Evolutionary conservation across 2,113 vertebrate genomes (phyloP), one percentile per base, ranked within the genome.

Genomic region (Laterallus jamaicensis): DNA sequence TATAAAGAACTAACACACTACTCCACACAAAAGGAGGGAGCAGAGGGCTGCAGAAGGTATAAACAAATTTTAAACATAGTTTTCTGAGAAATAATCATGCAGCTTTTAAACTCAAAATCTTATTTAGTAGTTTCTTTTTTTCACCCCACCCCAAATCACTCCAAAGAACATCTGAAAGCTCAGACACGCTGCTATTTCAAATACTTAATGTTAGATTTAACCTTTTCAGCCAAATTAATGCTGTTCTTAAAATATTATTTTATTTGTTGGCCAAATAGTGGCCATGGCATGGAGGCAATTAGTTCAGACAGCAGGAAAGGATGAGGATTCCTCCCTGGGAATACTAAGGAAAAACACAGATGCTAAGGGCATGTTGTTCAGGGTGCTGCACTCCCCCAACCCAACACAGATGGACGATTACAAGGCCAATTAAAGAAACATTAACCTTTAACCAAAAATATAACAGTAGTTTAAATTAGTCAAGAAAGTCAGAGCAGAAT

Each of bases 391-490:
- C 42, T 11, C 58, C 64, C 69, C 54, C 67, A 13, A 10, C 70
- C 88, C 76, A 95, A 83, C 92, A 42, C 95, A 95, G 92, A 77
- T 83, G 91, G 55, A 78, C 24, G 37, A 95, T 80, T 95, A 96
- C 95, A 96, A 95, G 94, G 91, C 79, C 90, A 96, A 96, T 96
- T 96, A 95, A 95, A 94, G 75, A 68, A 54, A 90, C 94, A 95
- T 96, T 95, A 96, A 96, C 96, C 96, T 95, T 91, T 94, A 95
- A 91, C 95, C 95, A 94, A 93, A 96, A 96, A 91, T 95, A 93
- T 75, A 95, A 91, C 96, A 95, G 94, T 91, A 95, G 96, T 96
- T 96, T 95, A 96, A 96, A 95, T 93, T 87, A 96, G 96, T 91
- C 88, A 58, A 63, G 85, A 84, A 95, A 87, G 75, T 74, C 92